Base-by-base conservation (phyloP, 1,140 invertebrate genomes). In the Elysia chlorotica region DNA sequence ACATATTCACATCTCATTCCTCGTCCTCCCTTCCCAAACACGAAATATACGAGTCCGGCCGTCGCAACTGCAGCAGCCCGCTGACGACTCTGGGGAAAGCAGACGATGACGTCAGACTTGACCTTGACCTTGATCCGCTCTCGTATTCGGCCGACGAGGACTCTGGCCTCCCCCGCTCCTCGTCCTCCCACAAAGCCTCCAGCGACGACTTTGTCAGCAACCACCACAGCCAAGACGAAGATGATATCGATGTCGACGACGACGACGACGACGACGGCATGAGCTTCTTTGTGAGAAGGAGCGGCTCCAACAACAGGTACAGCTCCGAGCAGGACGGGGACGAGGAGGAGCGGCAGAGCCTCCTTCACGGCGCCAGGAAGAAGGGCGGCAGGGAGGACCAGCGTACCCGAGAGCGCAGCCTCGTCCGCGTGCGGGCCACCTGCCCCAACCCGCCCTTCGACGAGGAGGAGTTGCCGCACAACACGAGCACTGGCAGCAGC, bases 391-490 rank as follows among this genome's bases (percentile, higher is more conserved):
- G 65, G 19, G 65, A 53, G 31, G 65, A 67, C 10, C 37, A 65
- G 30, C 63, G 63, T 14, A 19, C 63, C 5, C 33, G 63, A 23
- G 33, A n/a, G n/a, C n/a, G n/a, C n/a, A n/a, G n/a, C n/a, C n/a
- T n/a, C n/a, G n/a, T 14, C 10, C 56, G 62, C 41, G 66, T 76
- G 30, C 71, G 72, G 36, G 73, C 79, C 14, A 65, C 53, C 33
- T 75, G 59, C 10, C 74, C 62, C 41, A 73, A 75, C 36, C 69
- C 79, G 19, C 74, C 81, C 17, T 84, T 79, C 67, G 83, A 84
- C 71, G 83, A 83, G 69, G 83, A 78, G 19, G 74, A 80, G 56
- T 76, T 79, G 17, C 79, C 81, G 14, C 79, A 82, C 10, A 79
- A 79, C 14, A 73, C 54, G 23, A 84, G 28, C 73, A 75, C 41